Evolutionary conservation across 2,888 invertebrate genomes (phyloP), one percentile per base, ranked within the genome.

Genomic region (Himalopsyche anomala): DNA sequence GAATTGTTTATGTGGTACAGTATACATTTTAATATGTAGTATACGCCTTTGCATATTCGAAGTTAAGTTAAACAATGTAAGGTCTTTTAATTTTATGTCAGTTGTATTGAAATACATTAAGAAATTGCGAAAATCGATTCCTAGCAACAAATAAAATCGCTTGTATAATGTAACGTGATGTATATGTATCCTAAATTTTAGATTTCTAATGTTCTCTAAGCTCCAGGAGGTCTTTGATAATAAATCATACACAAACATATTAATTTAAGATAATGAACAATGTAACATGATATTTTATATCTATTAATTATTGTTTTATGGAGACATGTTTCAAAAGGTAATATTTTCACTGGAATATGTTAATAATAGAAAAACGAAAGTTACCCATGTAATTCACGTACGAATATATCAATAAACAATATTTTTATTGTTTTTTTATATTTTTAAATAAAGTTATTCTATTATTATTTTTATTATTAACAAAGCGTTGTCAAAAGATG

Each of bases 181-280:
- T 28, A 19, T 19, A 62, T 62, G 62, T 62, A 9, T 62, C 62
- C 19, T 62, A 19, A 19, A 19, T 62, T 62, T 62, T 9, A 9
- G 11, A 19, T 62, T 62, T 28, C 62, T 19, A 62, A 62, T 62
- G 62, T 62, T 62, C 62, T n/a, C 62, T 11, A 9, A 62, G 28
- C 62, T 19, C 6, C 62, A 28, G 62, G 62, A 62, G 62, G 62
- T 62, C 62, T 62, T 19, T 28, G 28, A 62, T n/a, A 62, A 62
- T 62, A 62, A 62, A 62, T 62, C n/a, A 62, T 62, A 62, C 19
- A 62, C 8, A 62, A 28, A 62, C 62, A 28, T 62, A 62, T 62
- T 62, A 62, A 62, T 62, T 62, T 62, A 62, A 62, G 28, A 19
- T 62, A 62, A 62, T 62, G 62, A 19, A 19, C 62, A 62, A 62